A percentile compares a stretch with the other conserved stretches of the same genome.
phyloP scores from a whole-genome alignment of 2,888 invertebrate species.

The Oxytorus armatus region DNA sequence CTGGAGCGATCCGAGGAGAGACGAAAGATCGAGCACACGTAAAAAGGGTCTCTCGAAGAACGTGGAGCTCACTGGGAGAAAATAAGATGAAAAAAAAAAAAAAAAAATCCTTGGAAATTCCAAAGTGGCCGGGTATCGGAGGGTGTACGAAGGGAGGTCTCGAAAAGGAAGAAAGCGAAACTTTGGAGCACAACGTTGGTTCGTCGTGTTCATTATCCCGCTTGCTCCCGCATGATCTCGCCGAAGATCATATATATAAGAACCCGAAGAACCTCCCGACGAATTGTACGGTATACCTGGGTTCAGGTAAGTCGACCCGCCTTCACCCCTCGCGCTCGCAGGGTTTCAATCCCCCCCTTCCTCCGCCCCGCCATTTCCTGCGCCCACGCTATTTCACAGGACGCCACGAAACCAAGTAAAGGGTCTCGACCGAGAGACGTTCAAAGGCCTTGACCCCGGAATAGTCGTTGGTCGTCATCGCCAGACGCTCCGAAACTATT shows the following conservation, averaged over 20 bases:
- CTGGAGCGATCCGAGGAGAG: conserved; percentile 12
- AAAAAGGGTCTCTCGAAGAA: conserved; percentile 38
- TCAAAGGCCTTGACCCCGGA: conserved; percentile 79
- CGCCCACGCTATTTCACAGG: background rate
- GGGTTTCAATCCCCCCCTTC: conserved; percentile 24
- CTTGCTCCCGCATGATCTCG: conserved; percentile 20
- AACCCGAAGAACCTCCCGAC: conserved; percentile 63
- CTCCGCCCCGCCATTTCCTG: background rate
- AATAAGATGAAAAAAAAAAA: conserved; percentile 60
- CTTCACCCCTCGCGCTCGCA: conserved; percentile 36
- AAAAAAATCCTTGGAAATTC: too few relatives aligned
- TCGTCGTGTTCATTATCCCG: conserved; percentile 58
- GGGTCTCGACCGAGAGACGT: conserved; percentile 55
- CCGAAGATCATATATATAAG: conserved; percentile 35
- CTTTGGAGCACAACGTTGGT: conserved; percentile 45
- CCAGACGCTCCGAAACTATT: conserved; percentile 13
- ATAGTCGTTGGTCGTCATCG: conserved; percentile 63
- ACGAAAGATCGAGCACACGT: conserved; percentile 14
- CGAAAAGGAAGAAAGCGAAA: conserved; percentile 46
- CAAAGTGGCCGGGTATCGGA: conserved; percentile 60
- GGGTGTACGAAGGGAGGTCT: conserved; percentile 15
- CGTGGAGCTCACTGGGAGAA: conserved; percentile 33
- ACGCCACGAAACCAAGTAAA: conserved; percentile 29
- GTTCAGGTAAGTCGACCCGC: conserved; percentile 63
- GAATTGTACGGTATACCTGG: conserved; percentile 65